Conservation (phyloP, 2,113 vertebrate genomes). For the Acinonyx jubatus region DNA sequence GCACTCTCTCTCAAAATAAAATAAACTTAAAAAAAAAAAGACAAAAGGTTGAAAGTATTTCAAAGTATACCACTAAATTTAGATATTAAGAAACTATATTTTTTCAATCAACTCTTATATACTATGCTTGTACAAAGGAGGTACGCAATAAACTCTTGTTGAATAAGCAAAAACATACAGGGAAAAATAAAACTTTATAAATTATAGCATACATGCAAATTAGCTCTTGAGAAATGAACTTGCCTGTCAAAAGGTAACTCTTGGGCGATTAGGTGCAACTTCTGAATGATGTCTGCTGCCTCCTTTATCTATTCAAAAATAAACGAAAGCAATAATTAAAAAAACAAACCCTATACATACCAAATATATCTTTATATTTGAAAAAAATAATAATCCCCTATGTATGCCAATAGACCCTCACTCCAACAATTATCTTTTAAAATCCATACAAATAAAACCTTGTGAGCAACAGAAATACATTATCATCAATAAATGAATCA, state of each 20-base stretch:
- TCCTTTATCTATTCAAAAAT: constrained; percentile 94
- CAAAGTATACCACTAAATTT: constrained; percentile 3
- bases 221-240: constrained; percentile 73
- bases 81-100: neutral
- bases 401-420: neutral
- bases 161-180: constrained; percentile 60
- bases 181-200: constrained; percentile 32
- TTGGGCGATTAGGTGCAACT: constrained; percentile 98
- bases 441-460: constrained; percentile 37
- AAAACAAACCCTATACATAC: neutral
- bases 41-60: constrained; percentile 11
- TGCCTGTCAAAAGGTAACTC: constrained; percentile 99
- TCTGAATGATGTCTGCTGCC: constrained; percentile 99
- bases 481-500: neutral
- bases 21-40: neutral
- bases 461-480: constrained; percentile 8
- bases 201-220: constrained; percentile 21
- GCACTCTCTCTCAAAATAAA: too few species aligned
- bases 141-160: constrained; percentile 42
- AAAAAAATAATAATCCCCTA: neutral
- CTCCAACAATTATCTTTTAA: constrained; percentile 38
- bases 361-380: constrained; percentile 23
- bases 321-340: constrained; percentile 49
- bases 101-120: constrained; percentile 44
- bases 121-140: neutral